Evolutionary conservation across 2,113 vertebrate genomes (phyloP), one percentile per base, ranked within the genome.

Genomic region (Trogon melanurus): DNA sequence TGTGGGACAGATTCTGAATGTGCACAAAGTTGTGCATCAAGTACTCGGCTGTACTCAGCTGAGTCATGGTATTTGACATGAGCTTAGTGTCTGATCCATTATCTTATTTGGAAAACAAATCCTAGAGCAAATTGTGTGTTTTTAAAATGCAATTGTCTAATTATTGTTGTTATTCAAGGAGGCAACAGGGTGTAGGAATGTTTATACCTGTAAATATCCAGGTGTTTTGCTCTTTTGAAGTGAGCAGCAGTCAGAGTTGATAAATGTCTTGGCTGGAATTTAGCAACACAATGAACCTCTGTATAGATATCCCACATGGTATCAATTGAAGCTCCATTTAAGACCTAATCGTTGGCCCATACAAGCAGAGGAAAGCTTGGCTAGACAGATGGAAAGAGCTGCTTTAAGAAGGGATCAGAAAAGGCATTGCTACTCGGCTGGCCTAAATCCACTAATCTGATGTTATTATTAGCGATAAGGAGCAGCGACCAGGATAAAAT

Each of bases 371-470:
- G 92, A 93, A 85, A 96, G 91, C 96, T 97, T 97, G 94, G 94
- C 87, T 95, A 98, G 97, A 97, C 97, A 98, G 97, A 98, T 98
- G 97, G 97, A 97, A 98, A 98, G 89, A 95, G 92, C 94, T 97
- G 96, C 95, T 97, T 96, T 96, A 97, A 98, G 97, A 97, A 97
- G 96, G 96, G 97, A 98, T 97, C 97, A 96, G 96, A 97, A 97
- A 97, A 96, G 91, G 93, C 97, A 96, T 90, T 97, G 97, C 97
- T 98, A 90, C 96, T 98, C 72, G 13, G 58, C 95, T 91, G 94
- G 96, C 97, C 97, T 98, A 97, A 98, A 98, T 98, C 97, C 97
- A 96, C 96, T 98, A 98, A 98, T 98, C 98, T 98, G 97, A 97
- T 97, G 97, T 97, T 98, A 98, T 98, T 98, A 98, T 98, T 98